Conservation (phyloP, 2,888 invertebrate species). For the Apeira syringaria region DNA sequence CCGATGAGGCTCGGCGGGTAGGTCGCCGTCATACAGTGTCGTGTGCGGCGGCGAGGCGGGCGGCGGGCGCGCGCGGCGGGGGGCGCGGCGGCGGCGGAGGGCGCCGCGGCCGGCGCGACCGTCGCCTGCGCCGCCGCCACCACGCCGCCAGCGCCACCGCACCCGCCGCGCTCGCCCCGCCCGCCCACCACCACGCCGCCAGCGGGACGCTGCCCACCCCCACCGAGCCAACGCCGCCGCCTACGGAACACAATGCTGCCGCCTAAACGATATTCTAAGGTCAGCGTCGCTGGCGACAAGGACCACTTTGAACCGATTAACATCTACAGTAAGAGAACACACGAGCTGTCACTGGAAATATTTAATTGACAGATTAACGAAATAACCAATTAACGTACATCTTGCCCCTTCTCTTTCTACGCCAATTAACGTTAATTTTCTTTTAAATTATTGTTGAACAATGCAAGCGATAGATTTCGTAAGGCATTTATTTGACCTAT, state of each 20-base stretch:
- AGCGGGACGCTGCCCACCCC: slow-evolving; percentile 40
- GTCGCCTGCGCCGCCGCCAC: slow-evolving; percentile 54
- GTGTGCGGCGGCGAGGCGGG: slow-evolving; percentile 53
- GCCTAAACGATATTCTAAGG: slow-evolving; percentile 35
- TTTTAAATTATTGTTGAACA: too few relatives aligned
- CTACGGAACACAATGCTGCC: slow-evolving; percentile 47
- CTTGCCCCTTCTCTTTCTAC: too few relatives aligned
- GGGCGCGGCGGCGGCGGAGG: slow-evolving; percentile 69
- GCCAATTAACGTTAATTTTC: too few relatives aligned
- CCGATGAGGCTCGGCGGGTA: slow-evolving; percentile 44
- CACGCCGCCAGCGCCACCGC: slow-evolving; percentile 43
- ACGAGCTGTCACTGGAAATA: too few relatives aligned
- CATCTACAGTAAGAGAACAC: too few relatives aligned
- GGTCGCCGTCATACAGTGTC: slow-evolving; percentile 66
- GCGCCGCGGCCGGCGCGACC: slow-evolving; percentile 57
- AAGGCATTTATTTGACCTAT: too few relatives aligned
- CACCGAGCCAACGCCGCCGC: slow-evolving; percentile 36
- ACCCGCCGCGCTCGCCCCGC: slow-evolving; percentile 50
- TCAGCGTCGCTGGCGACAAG: too few relatives aligned
- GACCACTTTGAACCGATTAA: too few relatives aligned
- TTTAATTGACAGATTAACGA: too few relatives aligned
- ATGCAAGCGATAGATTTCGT: too few relatives aligned
- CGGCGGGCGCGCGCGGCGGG: slow-evolving; percentile 69
- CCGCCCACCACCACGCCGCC: slow-evolving; percentile 46
- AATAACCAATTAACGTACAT: too few relatives aligned